Conservation (phyloP, 2,888 invertebrate species). For the Watsonalla cultraria region DNA sequence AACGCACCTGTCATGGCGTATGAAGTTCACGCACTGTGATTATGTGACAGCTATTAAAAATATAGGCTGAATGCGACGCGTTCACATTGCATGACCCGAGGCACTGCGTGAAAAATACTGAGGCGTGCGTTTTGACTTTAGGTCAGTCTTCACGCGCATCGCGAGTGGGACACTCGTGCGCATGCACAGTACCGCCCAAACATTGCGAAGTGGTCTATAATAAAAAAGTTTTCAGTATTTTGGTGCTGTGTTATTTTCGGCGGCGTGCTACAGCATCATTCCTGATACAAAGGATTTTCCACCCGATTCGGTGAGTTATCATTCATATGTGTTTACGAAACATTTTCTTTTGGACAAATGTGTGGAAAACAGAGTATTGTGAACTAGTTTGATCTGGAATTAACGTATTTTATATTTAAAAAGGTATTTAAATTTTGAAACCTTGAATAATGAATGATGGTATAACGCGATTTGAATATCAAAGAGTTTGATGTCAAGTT, state of each 20-base stretch:
- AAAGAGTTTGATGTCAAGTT: no score
- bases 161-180: conserved; percentile 38
- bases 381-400: neutral
- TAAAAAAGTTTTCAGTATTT: conserved; percentile 13
- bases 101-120: conserved; percentile 36
- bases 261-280: conserved; percentile 11
- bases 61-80: conserved; percentile 45
- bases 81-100: conserved; percentile 26
- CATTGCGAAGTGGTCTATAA: conserved; percentile 20
- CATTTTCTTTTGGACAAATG: neutral
- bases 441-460: no score
- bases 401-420: neutral
- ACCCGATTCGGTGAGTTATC: conserved; percentile 25
- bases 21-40: conserved; percentile 39
- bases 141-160: conserved; percentile 50
- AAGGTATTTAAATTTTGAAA: no score
- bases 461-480: no score
- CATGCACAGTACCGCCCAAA: conserved; percentile 30
- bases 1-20: conserved; percentile 52
- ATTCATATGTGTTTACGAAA: conserved; percentile 5
- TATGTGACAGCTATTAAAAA: conserved; percentile 38
- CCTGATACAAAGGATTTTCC: conserved; percentile 30
- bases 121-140: conserved; percentile 13
- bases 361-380: no score
- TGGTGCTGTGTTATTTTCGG: conserved; percentile 38